These are phyloP conservation scores for Aethes cnicana DNA, from an alignment of 2,888 invertebrate genomes.

Conservation along the genomic window DNA sequence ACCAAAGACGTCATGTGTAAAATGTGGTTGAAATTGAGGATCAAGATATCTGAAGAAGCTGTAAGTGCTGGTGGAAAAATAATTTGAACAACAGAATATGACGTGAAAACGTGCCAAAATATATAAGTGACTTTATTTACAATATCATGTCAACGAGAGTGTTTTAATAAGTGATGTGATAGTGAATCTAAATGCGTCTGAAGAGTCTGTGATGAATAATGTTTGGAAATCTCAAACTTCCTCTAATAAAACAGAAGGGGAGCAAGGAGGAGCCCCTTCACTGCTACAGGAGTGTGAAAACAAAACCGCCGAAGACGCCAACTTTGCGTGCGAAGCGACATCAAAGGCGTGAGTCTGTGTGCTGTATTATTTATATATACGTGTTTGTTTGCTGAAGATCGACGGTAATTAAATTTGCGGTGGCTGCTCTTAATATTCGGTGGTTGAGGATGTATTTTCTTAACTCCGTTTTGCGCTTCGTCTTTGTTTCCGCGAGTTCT, in stretches of 20 bases:
- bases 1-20: too few species aligned
- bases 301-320: conserved; percentile 83
- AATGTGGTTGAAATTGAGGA: not conserved
- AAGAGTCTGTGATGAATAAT: conserved; percentile 55
- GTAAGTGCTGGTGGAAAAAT: too few species aligned
- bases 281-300: conserved; percentile 73
- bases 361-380: conserved; percentile 12
- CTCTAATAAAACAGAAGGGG: conserved; percentile 69
- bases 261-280: conserved; percentile 77
- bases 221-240: conserved; percentile 83
- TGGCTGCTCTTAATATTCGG: not conserved
- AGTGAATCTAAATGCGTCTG: conserved; percentile 13
- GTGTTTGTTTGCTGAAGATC: not conserved
- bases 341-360: conserved; percentile 70
- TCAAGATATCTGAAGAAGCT: not conserved
- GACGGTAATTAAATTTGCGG: not conserved
- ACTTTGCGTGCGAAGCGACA: conserved; percentile 76
- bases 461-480: not conserved
- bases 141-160: not conserved
- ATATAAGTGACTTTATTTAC: too few species aligned
- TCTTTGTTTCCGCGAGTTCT: not conserved
- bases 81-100: too few species aligned
- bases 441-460: not conserved
- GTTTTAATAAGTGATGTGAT: not conserved
- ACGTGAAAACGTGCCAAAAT: too few species aligned